These are phyloP conservation scores for Gambusia yucatana DNA, from an alignment of 2,797 vertebrate species.

Conservation along the genomic window DNA sequence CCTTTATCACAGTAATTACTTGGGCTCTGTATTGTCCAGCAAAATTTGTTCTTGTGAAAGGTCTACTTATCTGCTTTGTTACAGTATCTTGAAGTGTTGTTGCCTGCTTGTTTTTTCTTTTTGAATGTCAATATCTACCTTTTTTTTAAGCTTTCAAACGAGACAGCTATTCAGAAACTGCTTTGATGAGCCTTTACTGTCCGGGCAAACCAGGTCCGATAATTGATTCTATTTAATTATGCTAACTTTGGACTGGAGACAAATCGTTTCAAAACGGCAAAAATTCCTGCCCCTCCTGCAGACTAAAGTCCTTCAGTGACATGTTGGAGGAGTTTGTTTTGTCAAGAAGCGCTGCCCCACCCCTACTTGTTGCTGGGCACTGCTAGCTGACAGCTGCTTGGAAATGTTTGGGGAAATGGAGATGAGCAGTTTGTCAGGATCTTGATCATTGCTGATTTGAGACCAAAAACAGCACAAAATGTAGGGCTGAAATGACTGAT, in stretches of 20 bases:
- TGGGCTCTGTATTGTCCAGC: no score
- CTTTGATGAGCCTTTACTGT: not conserved
- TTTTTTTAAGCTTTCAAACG: slow-evolving; percentile 11
- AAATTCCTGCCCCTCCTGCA: not conserved
- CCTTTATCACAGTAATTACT: no score
- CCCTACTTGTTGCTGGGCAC: not conserved
- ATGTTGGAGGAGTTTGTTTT: not conserved
- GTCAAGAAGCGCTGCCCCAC: not conserved
- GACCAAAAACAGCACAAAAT: not conserved
- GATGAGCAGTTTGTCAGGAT: not conserved
- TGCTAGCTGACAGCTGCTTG: not conserved
- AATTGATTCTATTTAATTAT: slow-evolving; percentile 1
- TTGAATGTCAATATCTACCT: not conserved
- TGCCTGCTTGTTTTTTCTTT: slow-evolving; percentile 5
- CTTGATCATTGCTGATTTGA: not conserved
- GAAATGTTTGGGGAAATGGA: not conserved
- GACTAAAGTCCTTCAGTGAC: not conserved
- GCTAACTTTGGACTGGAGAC: not conserved
- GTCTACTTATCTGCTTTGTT: slow-evolving; percentile 22
- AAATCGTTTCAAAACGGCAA: not conserved
- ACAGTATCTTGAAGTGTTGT: slow-evolving; percentile 7
- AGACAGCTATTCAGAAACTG: slow-evolving; percentile 12
- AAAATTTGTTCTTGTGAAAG: no score
- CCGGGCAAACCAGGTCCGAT: not conserved
- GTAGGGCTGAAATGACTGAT: not conserved